Percentiles rank a stretch among this genome's conserved stretches.
Evolutionary conservation across 2,113 vertebrate genomes (phyloP).

Genomic region (Dascyllus trimaculatus): DNA sequence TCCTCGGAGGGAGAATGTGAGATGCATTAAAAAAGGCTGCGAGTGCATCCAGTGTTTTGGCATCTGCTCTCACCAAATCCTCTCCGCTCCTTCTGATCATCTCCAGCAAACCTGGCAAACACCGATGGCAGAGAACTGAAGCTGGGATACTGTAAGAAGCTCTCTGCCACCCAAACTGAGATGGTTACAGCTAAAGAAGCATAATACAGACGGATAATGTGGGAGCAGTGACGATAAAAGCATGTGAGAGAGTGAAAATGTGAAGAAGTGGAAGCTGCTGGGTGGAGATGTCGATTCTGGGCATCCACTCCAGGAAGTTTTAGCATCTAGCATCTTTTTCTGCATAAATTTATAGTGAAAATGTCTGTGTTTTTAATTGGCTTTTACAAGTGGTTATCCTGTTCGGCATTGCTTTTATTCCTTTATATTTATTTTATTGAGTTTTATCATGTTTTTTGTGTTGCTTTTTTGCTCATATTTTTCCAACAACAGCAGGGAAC

Average conservation of each 20-base stretch:
- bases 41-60: constrained; percentile 66
- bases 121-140: constrained; percentile 12
- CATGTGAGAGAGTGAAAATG: not conserved
- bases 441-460: too few species aligned
- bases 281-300: too few species aligned
- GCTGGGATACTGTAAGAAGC: not conserved
- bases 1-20: constrained; percentile 70
- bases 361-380: too few species aligned
- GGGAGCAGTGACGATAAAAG: not conserved
- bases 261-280: too few species aligned
- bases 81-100: constrained; percentile 60
- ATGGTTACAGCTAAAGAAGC: not conserved
- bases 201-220: not conserved
- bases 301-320: too few species aligned
- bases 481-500: too few species aligned
- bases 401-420: too few species aligned
- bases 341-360: too few species aligned
- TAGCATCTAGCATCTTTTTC: too few species aligned
- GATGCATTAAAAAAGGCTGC: constrained; percentile 61
- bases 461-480: too few species aligned
- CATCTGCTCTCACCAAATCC: constrained; percentile 60
- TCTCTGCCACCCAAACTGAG: not conserved
- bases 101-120: constrained; percentile 48
- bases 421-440: too few species aligned
- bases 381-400: too few species aligned